These are phyloP conservation scores for Pseudonaja textilis DNA, from an alignment of 2,113 vertebrate species.

Conservation along the genomic window DNA sequence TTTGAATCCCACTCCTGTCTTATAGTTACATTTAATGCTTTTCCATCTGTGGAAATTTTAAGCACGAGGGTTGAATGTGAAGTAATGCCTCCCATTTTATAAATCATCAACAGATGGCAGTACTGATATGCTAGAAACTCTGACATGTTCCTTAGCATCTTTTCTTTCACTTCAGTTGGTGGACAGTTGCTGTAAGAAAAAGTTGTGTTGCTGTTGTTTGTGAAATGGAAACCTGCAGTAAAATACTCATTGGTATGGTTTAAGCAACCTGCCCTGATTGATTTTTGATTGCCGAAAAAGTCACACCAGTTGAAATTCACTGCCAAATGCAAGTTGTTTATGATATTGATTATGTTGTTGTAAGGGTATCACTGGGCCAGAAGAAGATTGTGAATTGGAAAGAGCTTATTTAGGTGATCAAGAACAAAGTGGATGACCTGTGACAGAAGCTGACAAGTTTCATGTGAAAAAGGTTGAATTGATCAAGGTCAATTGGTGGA, in stretches of 20 bases:
- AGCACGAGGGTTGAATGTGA: neutral
- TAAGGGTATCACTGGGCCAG: neutral
- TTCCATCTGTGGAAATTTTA: slow-evolving; percentile 9
- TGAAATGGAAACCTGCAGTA: neutral
- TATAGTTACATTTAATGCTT: slow-evolving; percentile 8
- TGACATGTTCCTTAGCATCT: neutral
- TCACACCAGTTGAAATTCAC: neutral
- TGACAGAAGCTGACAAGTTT: neutral
- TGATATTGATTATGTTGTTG: neutral
- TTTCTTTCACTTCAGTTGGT: neutral
- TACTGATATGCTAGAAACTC: neutral
- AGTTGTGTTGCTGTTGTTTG: neutral
- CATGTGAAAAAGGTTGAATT: neutral
- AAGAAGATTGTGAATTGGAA: neutral
- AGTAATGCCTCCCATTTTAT: neutral
- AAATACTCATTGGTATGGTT: neutral
- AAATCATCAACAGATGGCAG: neutral
- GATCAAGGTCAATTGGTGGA: neutral
- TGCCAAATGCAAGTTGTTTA: neutral
- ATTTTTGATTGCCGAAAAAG: neutral
- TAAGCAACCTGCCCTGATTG: neutral
- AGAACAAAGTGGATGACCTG: neutral
- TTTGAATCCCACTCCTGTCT: neutral
- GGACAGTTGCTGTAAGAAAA: neutral
- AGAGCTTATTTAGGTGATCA: neutral